Base-by-base conservation (phyloP, 2,113 vertebrate genomes). In the Oryctolagus cuniculus region DNA sequence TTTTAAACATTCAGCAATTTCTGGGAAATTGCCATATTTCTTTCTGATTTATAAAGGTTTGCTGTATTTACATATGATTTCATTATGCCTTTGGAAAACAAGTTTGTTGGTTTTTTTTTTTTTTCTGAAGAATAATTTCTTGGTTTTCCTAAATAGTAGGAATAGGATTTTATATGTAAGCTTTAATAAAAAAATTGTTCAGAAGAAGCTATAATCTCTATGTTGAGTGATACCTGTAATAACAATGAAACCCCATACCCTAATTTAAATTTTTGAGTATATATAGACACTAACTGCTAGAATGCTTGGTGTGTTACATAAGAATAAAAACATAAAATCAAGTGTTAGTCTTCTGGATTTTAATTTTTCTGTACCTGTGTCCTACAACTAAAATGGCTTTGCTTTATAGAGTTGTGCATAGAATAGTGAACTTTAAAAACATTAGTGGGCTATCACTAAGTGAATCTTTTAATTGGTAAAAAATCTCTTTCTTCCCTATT, bases 141-240 rank as follows among this genome's bases (percentile, higher is more conserved):
- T 95, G 70, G 85, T 93, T 96, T 95, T 95, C 66, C 80, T 96
- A 74, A 94, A 64, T 91, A 92, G 27, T 92, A 94, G 93, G 69
- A 87, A 91, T 91, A 94, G 44, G 64, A 88, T 93, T 96, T 96
- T 90, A 94, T 91, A 75, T 86, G 89, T 96, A 87, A 93, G 53
- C 94, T 90, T 97, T 96, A 96, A 92, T 89, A 92, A 79, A 82
- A 95, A 90, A 93, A 92, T 90, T 97, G 94, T 95, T 90, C 49
- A 87, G 49, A 96, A 93, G 49, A 92, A 96, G 31, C 44, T 95
- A 74, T 97, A 70, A 95, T 93, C 96, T 95, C 82, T 97, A 97
- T 97, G 97, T 97, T 97, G 97, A 97, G 95, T 96, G 97, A 96
- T 96, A 96, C 97, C 96, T 97, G 96, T 96, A 97, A 97, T 97